Evolutionary conservation across 2,888 invertebrate species (phyloP).

Genomic region (Arge pagana): DNA sequence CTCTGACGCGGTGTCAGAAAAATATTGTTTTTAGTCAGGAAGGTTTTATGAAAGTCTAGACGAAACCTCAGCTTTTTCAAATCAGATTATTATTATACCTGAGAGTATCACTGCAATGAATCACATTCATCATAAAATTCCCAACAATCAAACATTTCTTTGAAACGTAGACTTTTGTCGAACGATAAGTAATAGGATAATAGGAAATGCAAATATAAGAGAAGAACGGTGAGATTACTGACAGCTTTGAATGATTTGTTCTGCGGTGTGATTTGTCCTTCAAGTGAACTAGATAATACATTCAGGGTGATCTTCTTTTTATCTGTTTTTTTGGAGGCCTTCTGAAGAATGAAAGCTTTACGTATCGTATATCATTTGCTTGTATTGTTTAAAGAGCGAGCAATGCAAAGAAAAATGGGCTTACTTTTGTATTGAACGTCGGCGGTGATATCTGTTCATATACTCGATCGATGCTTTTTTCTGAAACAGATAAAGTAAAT

Average conservation of each 20-base stretch:
- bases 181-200: slow-evolving; percentile 37
- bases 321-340: too few relatives aligned
- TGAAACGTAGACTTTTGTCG: slow-evolving; percentile 32
- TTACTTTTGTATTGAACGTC: too few relatives aligned
- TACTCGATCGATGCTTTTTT: too few relatives aligned
- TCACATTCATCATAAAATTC: slow-evolving; percentile 18
- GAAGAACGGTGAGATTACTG: slow-evolving; percentile 38
- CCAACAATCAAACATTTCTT: slow-evolving; percentile 33
- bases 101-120: neutral
- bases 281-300: slow-evolving; percentile 25
- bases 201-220: slow-evolving; percentile 39
- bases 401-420: too few relatives aligned
- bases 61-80: neutral
- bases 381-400: too few relatives aligned
- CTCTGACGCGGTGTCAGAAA: too few relatives aligned
- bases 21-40: too few relatives aligned
- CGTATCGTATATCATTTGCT: too few relatives aligned
- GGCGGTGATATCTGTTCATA: too few relatives aligned
- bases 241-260: slow-evolving; percentile 32
- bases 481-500: too few relatives aligned
- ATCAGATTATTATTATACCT: neutral
- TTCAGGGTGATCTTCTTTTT: too few relatives aligned
- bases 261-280: slow-evolving; percentile 22
- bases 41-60: too few relatives aligned
- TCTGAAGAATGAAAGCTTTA: slow-evolving; percentile 5